These are phyloP conservation scores for Ptycholaimellus sp. DNA, from an alignment of 2,888 invertebrate genomes.

Conservation along the genomic window DNA sequence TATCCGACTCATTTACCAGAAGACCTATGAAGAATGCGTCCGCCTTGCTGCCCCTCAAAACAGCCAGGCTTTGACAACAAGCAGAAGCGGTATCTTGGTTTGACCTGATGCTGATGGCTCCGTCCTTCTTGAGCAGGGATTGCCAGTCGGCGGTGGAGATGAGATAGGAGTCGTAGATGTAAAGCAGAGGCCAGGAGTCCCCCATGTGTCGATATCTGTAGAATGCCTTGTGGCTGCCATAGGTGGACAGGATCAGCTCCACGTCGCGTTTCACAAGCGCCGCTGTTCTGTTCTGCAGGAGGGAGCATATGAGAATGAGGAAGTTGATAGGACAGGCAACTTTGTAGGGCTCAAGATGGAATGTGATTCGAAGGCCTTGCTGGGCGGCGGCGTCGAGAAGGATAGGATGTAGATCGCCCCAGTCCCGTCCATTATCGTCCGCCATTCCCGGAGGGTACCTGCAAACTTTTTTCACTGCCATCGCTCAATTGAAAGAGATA, in stretches of 20 bases:
- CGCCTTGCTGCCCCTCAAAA: slow-evolving; percentile 31
- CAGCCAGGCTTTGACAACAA: background rate
- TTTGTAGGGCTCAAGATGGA: slow-evolving; percentile 34
- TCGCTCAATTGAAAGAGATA: no score
- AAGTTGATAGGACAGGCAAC: background rate
- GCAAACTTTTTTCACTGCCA: no score
- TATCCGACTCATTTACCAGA: slow-evolving; percentile 35
- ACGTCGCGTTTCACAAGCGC: slow-evolving; percentile 20
- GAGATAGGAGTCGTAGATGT: slow-evolving; percentile 42
- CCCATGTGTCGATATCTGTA: slow-evolving; percentile 24
- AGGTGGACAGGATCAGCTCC: slow-evolving; percentile 28
- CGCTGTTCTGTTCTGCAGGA: slow-evolving; percentile 26
- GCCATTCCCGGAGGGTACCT: slow-evolving; percentile 23
- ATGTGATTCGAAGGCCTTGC: slow-evolving; percentile 25
- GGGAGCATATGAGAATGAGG: background rate
- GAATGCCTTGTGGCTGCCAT: slow-evolving; percentile 35
- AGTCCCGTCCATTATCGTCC: slow-evolving; percentile 22
- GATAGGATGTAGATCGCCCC: slow-evolving; percentile 19
- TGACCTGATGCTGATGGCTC: background rate
- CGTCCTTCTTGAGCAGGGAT: background rate
- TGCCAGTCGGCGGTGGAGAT: slow-evolving; percentile 35
- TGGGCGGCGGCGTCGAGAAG: slow-evolving; percentile 24
- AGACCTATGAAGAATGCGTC: slow-evolving; percentile 40
- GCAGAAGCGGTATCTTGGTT: background rate
- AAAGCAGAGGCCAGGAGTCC: slow-evolving; percentile 35